Percentiles rank a stretch among this genome's conserved stretches.
Conservation (phyloP, 1,140 invertebrate species). For the Drosophila obscura region DNA sequence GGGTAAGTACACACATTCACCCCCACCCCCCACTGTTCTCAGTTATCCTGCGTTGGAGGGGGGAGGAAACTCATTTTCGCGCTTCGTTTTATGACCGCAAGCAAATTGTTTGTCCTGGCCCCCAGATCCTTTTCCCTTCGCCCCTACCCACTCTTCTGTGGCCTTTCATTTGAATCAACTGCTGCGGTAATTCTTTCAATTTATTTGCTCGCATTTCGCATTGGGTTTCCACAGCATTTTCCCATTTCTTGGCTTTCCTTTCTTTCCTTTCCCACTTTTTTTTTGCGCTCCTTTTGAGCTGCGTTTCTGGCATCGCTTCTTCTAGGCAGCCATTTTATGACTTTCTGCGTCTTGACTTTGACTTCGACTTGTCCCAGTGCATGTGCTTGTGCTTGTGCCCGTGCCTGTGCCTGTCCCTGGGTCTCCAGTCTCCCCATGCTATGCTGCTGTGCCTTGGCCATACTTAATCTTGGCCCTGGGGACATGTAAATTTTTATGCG, state of each 20-base stretch:
- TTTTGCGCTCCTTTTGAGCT: too few species aligned
- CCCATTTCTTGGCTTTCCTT: constrained; percentile 30
- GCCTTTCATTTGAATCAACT: constrained; percentile 81
- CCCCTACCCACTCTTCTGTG: not conserved
- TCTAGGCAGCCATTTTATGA: constrained; percentile 55
- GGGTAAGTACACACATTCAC: constrained; percentile 69
- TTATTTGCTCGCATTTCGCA: constrained; percentile 69
- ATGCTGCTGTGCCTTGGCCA: constrained; percentile 41
- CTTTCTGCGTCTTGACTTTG: constrained; percentile 57
- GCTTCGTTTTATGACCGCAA: constrained; percentile 80
- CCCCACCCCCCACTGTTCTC: not conserved
- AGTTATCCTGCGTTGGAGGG: not conserved
- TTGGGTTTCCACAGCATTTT: not conserved
- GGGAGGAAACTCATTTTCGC: constrained; percentile 66
- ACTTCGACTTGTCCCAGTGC: not conserved
- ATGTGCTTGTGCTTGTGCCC: too few species aligned
- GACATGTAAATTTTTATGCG: constrained; percentile 83
- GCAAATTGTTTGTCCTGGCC: constrained; percentile 79
- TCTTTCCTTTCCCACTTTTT: not conserved
- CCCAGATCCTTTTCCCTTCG: constrained; percentile 9
- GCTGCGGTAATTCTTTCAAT: constrained; percentile 82
- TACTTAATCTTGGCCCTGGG: constrained; percentile 83
- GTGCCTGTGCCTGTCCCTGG: too few species aligned
- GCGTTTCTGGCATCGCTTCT: constrained; percentile 4
- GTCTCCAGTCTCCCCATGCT: not conserved